Percentiles rank a stretch among this genome's conserved stretches.
Conservation (phyloP, 2,113 vertebrate genomes). For the Tachysurus vachellii region DNA sequence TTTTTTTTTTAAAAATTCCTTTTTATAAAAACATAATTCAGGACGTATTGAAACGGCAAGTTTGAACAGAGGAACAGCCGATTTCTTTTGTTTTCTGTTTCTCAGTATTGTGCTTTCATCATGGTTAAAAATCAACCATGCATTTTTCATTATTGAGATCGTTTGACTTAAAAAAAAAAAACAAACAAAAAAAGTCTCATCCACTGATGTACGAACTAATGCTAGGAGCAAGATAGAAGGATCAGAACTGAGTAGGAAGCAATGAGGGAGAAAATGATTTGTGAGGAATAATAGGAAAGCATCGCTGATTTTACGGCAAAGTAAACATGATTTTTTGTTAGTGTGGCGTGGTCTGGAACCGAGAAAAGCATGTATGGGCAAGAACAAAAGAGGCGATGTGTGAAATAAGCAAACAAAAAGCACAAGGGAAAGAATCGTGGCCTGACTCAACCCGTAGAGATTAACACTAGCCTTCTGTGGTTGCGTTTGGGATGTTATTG, state of each 20-base stretch:
- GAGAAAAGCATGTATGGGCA: background rate
- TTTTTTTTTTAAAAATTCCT: background rate
- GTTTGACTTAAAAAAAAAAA: slow-evolving; percentile 35
- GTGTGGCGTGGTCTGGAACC: slow-evolving; percentile 35
- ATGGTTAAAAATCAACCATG: slow-evolving; percentile 32
- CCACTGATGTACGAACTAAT: slow-evolving; percentile 53
- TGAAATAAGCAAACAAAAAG: slow-evolving; percentile 34
- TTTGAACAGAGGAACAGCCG: background rate
- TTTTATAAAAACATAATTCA: background rate
- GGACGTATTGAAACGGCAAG: background rate
- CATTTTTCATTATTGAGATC: slow-evolving; percentile 51
- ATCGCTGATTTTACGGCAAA: slow-evolving; percentile 65
- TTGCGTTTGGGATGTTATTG: slow-evolving; percentile 29
- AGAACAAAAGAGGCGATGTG: slow-evolving; percentile 29
- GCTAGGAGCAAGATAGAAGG: slow-evolving; percentile 46
- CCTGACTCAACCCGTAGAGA: slow-evolving; percentile 35
- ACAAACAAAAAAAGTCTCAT: slow-evolving; percentile 38
- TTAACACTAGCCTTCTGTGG: slow-evolving; percentile 19
- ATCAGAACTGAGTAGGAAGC: slow-evolving; percentile 57
- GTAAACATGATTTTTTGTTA: slow-evolving; percentile 59
- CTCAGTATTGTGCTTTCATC: slow-evolving; percentile 33
- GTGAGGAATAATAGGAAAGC: slow-evolving; percentile 59
- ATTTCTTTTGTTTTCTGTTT: slow-evolving; percentile 22
- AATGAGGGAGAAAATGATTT: slow-evolving; percentile 66
- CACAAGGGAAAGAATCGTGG: background rate